These are phyloP conservation scores for Eupithecia abbreviata DNA, from an alignment of 2,888 invertebrate genomes.

Conservation along the genomic window DNA sequence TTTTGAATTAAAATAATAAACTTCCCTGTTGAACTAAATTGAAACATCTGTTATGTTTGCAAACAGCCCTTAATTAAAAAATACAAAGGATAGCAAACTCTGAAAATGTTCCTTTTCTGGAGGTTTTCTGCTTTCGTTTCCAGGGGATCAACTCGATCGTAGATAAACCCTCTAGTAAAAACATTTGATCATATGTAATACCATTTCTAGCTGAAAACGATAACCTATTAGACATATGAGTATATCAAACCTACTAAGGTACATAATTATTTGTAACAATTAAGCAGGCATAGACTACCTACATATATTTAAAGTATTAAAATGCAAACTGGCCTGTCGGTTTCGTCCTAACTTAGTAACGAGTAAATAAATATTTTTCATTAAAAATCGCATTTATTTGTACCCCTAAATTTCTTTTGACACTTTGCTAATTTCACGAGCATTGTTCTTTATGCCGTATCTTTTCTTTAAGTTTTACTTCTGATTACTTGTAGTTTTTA, in stretches of 20 bases:
- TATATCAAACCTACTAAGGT: too few relatives aligned
- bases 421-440: background rate
- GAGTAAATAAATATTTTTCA: background rate
- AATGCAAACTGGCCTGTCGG: background rate
- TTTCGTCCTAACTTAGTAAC: background rate
- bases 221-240: background rate
- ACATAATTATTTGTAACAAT: background rate
- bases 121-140: conserved; percentile 5
- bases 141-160: background rate
- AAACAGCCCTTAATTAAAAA: conserved; percentile 58
- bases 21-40: conserved; percentile 39
- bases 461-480: background rate
- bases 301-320: background rate
- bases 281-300: background rate
- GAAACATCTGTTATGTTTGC: conserved; percentile 50
- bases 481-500: background rate
- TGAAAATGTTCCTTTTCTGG: background rate
- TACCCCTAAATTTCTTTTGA: background rate
- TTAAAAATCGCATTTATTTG: background rate
- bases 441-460: background rate
- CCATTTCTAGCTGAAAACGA: background rate
- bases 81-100: conserved; percentile 35
- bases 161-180: background rate
- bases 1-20: conserved; percentile 37
- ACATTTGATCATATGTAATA: background rate